Conservation (phyloP, 2,888 invertebrate species). For the Serripes groenlandicus region DNA sequence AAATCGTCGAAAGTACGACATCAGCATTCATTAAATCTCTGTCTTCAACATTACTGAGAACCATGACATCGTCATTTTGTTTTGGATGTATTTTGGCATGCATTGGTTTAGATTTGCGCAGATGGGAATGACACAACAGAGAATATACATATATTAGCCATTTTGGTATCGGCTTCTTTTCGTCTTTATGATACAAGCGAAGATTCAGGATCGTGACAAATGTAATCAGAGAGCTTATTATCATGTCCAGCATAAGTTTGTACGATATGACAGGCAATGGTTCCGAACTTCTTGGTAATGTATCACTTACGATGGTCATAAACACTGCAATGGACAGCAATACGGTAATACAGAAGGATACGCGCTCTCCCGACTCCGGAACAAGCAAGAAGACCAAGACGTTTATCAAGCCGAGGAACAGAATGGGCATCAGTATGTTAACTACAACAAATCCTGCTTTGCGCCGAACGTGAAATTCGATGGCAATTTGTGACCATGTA, state of each 20-base stretch:
- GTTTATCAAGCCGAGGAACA: slow-evolving; percentile 56
- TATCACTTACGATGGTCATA: slow-evolving; percentile 60
- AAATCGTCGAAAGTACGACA: no score
- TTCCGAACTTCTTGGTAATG: slow-evolving; percentile 56
- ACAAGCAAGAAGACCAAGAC: slow-evolving; percentile 56
- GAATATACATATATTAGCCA: neutral
- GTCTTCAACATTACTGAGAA: neutral
- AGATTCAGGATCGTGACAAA: slow-evolving; percentile 57
- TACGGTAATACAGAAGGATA: slow-evolving; percentile 59
- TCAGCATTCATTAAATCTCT: no score
- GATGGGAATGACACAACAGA: neutral
- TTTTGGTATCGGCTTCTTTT: slow-evolving; percentile 28
- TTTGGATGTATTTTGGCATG: neutral
- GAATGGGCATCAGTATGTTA: slow-evolving; percentile 54
- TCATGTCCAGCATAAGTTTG: slow-evolving; percentile 45
- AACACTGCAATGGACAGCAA: slow-evolving; percentile 61
- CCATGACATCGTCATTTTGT: neutral
- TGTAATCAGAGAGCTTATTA: slow-evolving; percentile 62
- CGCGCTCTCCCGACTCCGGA: slow-evolving; percentile 63
- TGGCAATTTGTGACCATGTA: neutral
- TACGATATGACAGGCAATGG: slow-evolving; percentile 57
- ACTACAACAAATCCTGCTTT: slow-evolving; percentile 38
- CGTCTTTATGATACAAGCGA: slow-evolving; percentile 59
- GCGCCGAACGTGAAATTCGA: slow-evolving; percentile 2
- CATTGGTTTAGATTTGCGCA: neutral